phyloP scores from a whole-genome alignment of 2,888 invertebrate genomes.

The Halictus ligatus region DNA sequence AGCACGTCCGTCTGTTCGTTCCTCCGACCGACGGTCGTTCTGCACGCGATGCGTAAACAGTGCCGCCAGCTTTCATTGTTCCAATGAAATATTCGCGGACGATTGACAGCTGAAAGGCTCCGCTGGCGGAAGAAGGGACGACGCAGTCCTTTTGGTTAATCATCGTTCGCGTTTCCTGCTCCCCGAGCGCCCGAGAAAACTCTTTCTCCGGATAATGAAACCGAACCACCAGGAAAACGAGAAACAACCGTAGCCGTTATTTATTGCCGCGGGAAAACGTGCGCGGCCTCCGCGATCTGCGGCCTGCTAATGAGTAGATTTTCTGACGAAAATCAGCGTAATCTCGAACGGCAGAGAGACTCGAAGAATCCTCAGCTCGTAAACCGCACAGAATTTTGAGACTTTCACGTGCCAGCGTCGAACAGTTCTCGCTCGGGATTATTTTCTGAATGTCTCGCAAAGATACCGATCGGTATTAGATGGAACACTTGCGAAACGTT shows the following conservation, averaged over 20 bases:
- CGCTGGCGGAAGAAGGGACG: slow-evolving; percentile 10
- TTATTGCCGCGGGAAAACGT: not conserved
- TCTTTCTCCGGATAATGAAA: not conserved
- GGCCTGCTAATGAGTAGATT: not conserved
- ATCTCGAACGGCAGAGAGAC: too few relatives aligned
- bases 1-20: slow-evolving; percentile 7
- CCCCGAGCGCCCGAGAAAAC: not conserved
- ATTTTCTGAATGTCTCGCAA: not conserved
- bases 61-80: slow-evolving; percentile 26
- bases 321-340: not conserved
- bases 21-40: not conserved
- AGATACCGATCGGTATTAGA: not conserved
- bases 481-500: not conserved
- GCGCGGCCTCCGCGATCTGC: not conserved
- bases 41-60: slow-evolving; percentile 33
- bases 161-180: slow-evolving; percentile 9
- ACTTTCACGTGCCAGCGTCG: not conserved
- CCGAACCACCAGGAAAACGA: not conserved
- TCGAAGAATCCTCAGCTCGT: not conserved
- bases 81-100: slow-evolving; percentile 29
- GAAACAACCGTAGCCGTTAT: not conserved
- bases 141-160: slow-evolving; percentile 31
- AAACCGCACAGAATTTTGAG: not conserved
- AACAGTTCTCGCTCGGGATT: not conserved
- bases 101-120: slow-evolving; percentile 36